A percentile compares a stretch with the other conserved stretches of the same genome.
phyloP scores from a whole-genome alignment of 2,113 vertebrate genomes.

The Eurystomus gularis region DNA sequence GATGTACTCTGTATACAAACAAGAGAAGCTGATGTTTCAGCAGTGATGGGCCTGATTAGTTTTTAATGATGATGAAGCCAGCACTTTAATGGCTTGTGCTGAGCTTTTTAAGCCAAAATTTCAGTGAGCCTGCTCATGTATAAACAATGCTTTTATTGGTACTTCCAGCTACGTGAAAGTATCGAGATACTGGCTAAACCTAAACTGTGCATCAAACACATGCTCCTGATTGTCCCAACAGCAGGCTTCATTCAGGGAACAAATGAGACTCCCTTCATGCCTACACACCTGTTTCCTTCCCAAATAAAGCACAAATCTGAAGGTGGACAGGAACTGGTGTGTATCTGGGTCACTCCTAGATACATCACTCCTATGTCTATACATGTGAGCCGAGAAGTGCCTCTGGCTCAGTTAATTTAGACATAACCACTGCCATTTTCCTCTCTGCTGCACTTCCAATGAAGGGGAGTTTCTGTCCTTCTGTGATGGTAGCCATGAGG shows the following conservation, averaged over 20 bases:
- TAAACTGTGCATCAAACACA: background rate
- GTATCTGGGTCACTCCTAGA: background rate
- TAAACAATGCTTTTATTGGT: background rate
- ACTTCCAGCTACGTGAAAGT: background rate
- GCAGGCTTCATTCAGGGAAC: background rate
- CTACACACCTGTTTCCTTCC: background rate
- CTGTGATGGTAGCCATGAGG: background rate
- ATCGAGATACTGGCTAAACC: background rate
- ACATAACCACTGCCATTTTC: background rate
- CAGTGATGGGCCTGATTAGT: conserved; percentile 40
- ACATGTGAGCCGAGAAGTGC: background rate
- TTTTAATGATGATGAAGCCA: conserved; percentile 42
- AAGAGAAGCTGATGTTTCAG: conserved; percentile 33
- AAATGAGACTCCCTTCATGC: background rate
- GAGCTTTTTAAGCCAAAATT: conserved; percentile 20
- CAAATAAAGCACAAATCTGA: background rate
- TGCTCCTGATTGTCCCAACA: background rate
- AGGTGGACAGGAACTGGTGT: background rate
- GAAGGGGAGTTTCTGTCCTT: background rate
- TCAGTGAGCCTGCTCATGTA: background rate
- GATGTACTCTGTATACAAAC: conserved; percentile 43
- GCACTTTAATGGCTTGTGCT: background rate
- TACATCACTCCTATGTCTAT: background rate
- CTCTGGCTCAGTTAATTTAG: background rate
- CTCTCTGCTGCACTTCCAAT: background rate